Evolutionary conservation across 1,140 invertebrate species (phyloP).

Genomic region (Psix sp.): DNA sequence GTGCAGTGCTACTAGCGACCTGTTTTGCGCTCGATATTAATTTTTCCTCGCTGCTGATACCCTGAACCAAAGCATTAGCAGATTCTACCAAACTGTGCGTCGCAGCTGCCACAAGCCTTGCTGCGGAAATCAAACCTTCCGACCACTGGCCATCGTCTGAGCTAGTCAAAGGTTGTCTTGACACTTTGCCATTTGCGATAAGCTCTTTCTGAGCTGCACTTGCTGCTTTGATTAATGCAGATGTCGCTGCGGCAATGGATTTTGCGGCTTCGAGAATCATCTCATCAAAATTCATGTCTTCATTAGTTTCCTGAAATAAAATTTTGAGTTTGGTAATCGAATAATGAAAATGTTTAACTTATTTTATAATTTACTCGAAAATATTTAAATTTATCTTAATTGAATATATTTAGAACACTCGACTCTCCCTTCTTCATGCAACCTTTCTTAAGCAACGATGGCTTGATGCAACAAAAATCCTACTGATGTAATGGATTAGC

Average conservation of each 20-base stretch:
- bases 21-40: constrained; percentile 97
- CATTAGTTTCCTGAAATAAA: constrained; percentile 88
- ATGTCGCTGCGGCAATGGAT: constrained; percentile 97
- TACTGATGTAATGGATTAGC: no score
- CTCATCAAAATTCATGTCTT: constrained; percentile 97
- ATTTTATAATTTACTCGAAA: neutral
- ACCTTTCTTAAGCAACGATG: no score
- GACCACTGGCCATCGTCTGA: constrained; percentile 99
- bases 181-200: constrained; percentile 88
- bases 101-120: constrained; percentile 95
- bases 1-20: constrained; percentile 97
- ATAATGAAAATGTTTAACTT: neutral
- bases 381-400: no score
- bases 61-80: constrained; percentile 97
- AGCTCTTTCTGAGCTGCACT: constrained; percentile 96
- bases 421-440: no score
- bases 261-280: constrained; percentile 99
- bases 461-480: no score
- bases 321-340: neutral
- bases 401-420: no score
- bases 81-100: constrained; percentile 98
- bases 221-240: constrained; percentile 96
- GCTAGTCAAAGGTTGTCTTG: constrained; percentile 85
- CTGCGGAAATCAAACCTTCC: constrained; percentile 97
- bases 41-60: constrained; percentile 95